Conservation (phyloP, 2,888 invertebrate genomes). For the Spilarctia lutea region DNA sequence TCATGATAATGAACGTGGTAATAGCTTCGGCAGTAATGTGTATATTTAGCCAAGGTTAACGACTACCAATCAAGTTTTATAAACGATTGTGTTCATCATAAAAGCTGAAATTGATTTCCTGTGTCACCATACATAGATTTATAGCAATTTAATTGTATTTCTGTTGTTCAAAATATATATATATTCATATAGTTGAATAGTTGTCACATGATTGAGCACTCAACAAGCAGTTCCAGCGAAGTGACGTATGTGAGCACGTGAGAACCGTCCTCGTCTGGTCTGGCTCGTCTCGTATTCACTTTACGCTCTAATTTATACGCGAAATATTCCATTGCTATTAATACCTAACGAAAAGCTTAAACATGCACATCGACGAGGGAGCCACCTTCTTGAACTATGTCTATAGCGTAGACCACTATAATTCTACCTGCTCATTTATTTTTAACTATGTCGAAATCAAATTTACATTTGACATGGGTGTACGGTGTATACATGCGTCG, state of each 20-base stretch:
- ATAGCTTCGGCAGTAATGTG: neutral
- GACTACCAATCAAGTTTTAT: neutral
- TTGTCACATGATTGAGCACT: neutral
- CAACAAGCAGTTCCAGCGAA: neutral
- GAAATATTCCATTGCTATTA: slow-evolving; percentile 18
- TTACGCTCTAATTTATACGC: slow-evolving; percentile 18
- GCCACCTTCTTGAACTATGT: neutral
- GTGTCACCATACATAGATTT: neutral
- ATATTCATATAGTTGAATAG: neutral
- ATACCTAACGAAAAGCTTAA: slow-evolving; percentile 3
- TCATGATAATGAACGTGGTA: neutral
- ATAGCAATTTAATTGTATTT: neutral
- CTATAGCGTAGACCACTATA: neutral
- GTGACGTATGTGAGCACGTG: neutral
- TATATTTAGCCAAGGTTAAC: neutral
- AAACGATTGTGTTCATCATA: neutral
- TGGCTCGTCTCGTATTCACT: slow-evolving; percentile 8
- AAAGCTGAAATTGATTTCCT: neutral
- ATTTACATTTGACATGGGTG: slow-evolving; percentile 6
- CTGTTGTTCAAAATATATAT: neutral
- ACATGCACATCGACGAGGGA: neutral
- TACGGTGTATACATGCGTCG: neutral
- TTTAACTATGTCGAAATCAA: slow-evolving; percentile 1
- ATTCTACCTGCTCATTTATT: neutral
- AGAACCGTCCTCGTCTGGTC: neutral